phyloP scores from a whole-genome alignment of 2,888 invertebrate species.

The Andrena trimmerana region DNA sequence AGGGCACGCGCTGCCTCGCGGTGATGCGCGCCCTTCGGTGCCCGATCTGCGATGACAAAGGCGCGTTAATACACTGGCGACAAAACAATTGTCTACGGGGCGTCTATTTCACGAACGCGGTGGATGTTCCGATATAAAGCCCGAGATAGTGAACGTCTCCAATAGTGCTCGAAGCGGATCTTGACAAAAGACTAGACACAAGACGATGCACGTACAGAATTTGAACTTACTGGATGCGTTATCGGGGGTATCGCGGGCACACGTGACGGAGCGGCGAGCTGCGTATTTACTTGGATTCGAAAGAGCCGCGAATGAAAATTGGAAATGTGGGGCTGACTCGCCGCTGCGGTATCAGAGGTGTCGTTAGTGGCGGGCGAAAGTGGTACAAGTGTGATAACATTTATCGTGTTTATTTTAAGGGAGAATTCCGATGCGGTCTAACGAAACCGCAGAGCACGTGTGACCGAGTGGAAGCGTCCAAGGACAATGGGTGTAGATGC shows the following conservation, averaged over 20 bases:
- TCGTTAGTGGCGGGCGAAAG: slow-evolving; percentile 6
- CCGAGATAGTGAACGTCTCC: no score
- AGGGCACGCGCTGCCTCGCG: not conserved
- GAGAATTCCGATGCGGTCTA: slow-evolving; percentile 10
- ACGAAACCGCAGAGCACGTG: slow-evolving; percentile 60
- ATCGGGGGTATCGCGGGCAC: not conserved
- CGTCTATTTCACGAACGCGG: no score
- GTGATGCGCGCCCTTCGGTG: no score
- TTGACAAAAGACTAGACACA: not conserved
- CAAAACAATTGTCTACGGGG: no score
- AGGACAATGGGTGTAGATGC: slow-evolving; percentile 30
- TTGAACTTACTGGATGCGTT: not conserved
- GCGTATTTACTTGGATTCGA: slow-evolving; percentile 3
- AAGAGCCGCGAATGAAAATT: not conserved
- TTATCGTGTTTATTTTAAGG: slow-evolving; percentile 53
- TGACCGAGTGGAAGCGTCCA: slow-evolving; percentile 28
- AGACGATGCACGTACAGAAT: not conserved
- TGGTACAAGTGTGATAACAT: slow-evolving; percentile 39
- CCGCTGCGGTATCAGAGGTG: not conserved
- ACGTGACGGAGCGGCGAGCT: not conserved
- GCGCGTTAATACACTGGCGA: no score
- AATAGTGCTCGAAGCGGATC: no score
- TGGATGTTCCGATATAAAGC: no score
- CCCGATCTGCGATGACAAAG: no score
- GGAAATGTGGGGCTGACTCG: no score